Evolutionary conservation across 2,797 vertebrate species (phyloP), one percentile per base, ranked within the genome.

Genomic region (Darevskia nairensis): DNA sequence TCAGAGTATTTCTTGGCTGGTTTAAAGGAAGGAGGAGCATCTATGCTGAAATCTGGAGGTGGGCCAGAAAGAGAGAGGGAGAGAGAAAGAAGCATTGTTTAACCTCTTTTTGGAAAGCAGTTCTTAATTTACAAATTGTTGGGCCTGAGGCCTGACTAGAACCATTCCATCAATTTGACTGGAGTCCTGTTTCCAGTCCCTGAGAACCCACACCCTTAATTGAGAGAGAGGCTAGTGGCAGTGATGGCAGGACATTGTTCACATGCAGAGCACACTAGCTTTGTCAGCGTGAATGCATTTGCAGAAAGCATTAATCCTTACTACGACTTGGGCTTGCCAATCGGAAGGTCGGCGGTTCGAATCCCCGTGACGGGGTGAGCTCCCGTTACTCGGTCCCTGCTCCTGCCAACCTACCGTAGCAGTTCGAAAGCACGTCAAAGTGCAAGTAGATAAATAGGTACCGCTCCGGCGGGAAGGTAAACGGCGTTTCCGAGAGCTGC

Each of bases 1-100:
- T 99, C 99, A 0, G 99, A 99, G 91, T 99, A 99, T 95, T 99
- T 99, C 96, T 99, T 99, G 80, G 98, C 97, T 91, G 99, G 98
- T 92, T 98, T 99, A 96, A 99, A 97, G 75, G 98, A 99, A 71
- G 98, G 98, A 92, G 98, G 98, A 68, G 98, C 98, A 91, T 99
- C 99, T 81, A 99, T 99, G 95, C 90, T 98, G 95, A 98, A 99
- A 94, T 99, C 99, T 99, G 92, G 86, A 69, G 59, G 77, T 39
- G 88, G 66, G 82, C 27, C 1, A 82, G 87, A 93, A 8, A 8
- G 29, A 85, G 78, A 82, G 86, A n/a, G n/a, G n/a, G n/a, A n/a
- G n/a, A 85, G 78, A 32, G 32, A 7, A 8, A 32, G 27, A 10
- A 8, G 27, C 71, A 75, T 89, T 1, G 68, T 82, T 10, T 35